Base-by-base conservation (phyloP, 2,888 invertebrate genomes). In the Philhelius pedissequus region DNA sequence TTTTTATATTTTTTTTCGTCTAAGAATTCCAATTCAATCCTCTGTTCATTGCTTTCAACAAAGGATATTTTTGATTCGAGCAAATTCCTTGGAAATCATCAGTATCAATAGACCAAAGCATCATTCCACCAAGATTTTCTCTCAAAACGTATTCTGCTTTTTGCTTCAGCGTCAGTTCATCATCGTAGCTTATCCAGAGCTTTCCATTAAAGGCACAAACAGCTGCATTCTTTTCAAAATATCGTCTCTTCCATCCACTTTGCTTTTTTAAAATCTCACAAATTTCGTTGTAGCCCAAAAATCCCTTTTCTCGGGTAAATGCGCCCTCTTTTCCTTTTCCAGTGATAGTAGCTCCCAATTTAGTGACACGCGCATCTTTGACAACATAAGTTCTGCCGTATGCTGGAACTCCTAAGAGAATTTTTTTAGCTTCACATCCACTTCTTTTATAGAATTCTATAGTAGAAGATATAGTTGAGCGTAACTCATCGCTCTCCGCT, bases 61-160 rank as follows among this genome's bases (percentile, higher is more conserved):
- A 87, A 0, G 92, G 92, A 87, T 90, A 92, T 15, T 87, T 86
- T 4, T 80, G 86, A 13, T 88, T 87, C 52, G 88, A 88, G 52
- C 90, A 92, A n/a, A 81, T 68, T 3, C 91, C 92, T 0, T 74
- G 79, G 87, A 93, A 93, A 87, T 93, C 93, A 86, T 93, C 93
- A 2, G 92, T 92, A 86, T 93, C 93, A 35, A 93, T 87, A 0
- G 93, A 91, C 93, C 93, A 93, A 22, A 93, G 88, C 93, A 93
- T 93, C 8, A 92, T 89, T 1, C 93, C 93, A 13, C 91, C 92
- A n/a, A 93, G 87, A 0, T 89, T 88, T 45, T 89, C 82, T 0
- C 89, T 86, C 27, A 90, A 48, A 0, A 90, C 92, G 80, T 90
- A 92, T 40, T 90, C 66, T 1, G 90, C 88, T 89, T 92, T 92